phyloP scores from a whole-genome alignment of 2,888 invertebrate genomes.

The Hydropsyche betteni region DNA sequence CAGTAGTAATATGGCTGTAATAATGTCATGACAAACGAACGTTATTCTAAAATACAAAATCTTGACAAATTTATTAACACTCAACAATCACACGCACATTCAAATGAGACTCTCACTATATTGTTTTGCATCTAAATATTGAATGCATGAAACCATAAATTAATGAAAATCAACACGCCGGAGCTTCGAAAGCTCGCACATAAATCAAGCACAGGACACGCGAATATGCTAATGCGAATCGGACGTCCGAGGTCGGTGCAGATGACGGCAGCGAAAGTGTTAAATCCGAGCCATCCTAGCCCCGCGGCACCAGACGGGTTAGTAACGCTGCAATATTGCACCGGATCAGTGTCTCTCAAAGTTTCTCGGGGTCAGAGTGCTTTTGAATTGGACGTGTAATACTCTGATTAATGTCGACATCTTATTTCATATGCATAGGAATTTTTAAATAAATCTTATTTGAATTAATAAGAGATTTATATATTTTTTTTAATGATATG shows the following conservation, averaged over 20 bases:
- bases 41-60: no score
- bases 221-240: slow-evolving; percentile 32
- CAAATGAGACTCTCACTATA: neutral
- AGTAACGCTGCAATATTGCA: no score
- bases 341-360: neutral
- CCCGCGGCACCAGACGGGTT: no score
- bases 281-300: neutral
- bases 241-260: slow-evolving; percentile 21
- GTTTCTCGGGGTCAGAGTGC: neutral
- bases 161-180: neutral
- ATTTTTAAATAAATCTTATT: neutral
- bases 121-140: neutral
- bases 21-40: no score
- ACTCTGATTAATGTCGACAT: neutral
- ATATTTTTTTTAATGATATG: neutral
- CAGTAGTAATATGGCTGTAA: no score
- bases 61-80: no score
- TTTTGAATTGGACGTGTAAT: neutral
- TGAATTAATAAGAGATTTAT: neutral
- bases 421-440: neutral
- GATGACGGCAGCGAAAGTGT: slow-evolving; percentile 21
- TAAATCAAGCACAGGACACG: slow-evolving; percentile 35
- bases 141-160: neutral
- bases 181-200: slow-evolving; percentile 12
- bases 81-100: no score